These are phyloP conservation scores for Arothron firmamentum DNA, from an alignment of 2,113 vertebrate genomes.

Conservation along the genomic window DNA sequence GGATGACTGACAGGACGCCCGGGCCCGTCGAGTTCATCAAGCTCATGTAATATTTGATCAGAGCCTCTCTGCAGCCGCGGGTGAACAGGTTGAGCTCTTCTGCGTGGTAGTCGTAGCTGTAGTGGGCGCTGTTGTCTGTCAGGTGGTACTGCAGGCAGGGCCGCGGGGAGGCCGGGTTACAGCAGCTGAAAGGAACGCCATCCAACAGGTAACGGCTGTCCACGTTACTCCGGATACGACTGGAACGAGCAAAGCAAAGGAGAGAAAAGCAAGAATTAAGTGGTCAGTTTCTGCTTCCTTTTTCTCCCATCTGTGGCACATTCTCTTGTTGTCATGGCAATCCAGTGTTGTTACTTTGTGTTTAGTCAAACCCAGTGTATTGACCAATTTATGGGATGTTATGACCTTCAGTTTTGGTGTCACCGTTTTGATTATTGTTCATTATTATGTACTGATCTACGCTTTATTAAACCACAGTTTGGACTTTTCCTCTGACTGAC, in stretches of 20 bases:
- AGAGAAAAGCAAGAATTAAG: background rate
- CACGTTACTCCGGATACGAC: conserved; percentile 81
- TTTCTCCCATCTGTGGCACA: too few species aligned
- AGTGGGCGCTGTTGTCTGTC: conserved; percentile 78
- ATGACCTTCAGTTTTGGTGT: too few species aligned
- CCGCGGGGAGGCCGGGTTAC: conserved; percentile 78
- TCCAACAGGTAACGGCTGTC: conserved; percentile 79
- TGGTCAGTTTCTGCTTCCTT: background rate
- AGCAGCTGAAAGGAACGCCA: conserved; percentile 82
- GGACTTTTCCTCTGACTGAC: too few species aligned
- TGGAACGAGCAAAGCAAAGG: conserved; percentile 29
- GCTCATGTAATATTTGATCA: conserved; percentile 77
- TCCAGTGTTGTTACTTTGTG: too few species aligned
- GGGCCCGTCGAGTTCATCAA: conserved; percentile 79
- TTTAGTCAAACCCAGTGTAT: too few species aligned
- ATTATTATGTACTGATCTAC: too few species aligned
- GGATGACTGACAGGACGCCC: conserved; percentile 70
- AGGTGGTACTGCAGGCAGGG: conserved; percentile 78
- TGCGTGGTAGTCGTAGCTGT: conserved; percentile 75
- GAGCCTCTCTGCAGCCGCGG: conserved; percentile 76
- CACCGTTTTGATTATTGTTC: too few species aligned
- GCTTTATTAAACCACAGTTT: too few species aligned
- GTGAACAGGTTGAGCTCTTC: conserved; percentile 79
- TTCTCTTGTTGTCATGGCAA: too few species aligned
- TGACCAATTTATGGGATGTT: too few species aligned